Percentiles rank a stretch among this genome's conserved stretches.
phyloP scores from a whole-genome alignment of 1,140 invertebrate genomes.

The Frieseomelitta varia region DNA sequence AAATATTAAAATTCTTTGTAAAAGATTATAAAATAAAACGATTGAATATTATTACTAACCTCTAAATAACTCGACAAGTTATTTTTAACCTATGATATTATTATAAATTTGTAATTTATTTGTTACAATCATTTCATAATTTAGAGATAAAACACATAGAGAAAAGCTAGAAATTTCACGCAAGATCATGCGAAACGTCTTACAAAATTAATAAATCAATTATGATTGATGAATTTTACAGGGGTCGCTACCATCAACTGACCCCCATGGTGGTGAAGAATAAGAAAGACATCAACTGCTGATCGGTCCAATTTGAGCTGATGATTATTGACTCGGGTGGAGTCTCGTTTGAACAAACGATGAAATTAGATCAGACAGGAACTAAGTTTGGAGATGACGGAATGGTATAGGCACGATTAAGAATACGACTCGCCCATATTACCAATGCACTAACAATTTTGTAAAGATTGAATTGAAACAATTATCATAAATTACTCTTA shows the following conservation, averaged over 20 bases:
- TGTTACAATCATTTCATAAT: neutral
- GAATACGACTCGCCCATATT: slow-evolving; percentile 31
- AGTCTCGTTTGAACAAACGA: slow-evolving; percentile 54
- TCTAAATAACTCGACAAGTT: neutral
- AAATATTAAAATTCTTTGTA: neutral
- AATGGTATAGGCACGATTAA: slow-evolving; percentile 33
- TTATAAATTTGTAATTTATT: neutral
- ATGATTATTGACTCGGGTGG: slow-evolving; percentile 64
- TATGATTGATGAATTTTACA: neutral
- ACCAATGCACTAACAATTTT: slow-evolving; percentile 9
- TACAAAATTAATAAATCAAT: neutral
- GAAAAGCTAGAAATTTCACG: neutral
- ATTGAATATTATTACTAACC: neutral
- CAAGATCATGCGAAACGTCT: too few species aligned
- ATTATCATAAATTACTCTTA: neutral
- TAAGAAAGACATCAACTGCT: slow-evolving; percentile 36
- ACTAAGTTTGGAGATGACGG: slow-evolving; percentile 53
- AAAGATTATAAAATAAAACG: neutral
- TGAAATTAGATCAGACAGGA: slow-evolving; percentile 57
- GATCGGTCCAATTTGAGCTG: slow-evolving; percentile 59
- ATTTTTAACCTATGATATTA: neutral
- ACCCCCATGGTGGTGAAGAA: neutral
- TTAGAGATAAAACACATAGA: neutral
- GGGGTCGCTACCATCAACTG: neutral
- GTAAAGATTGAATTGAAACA: neutral